These are phyloP conservation scores for Tenthredo amoena DNA, from an alignment of 2,888 invertebrate genomes.

Conservation along the genomic window DNA sequence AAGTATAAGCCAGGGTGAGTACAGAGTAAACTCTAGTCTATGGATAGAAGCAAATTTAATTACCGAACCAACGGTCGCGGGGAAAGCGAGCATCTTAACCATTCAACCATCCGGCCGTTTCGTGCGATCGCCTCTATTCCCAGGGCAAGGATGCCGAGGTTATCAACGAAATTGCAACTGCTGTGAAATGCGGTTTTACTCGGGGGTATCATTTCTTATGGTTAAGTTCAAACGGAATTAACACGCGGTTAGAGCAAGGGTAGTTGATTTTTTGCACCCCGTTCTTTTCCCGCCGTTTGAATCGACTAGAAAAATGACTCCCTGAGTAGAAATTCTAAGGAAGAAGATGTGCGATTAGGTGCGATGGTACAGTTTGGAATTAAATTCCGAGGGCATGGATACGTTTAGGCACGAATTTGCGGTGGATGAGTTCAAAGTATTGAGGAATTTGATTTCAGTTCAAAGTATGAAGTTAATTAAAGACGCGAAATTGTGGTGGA, in stretches of 20 bases:
- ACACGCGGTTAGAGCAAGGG: neutral
- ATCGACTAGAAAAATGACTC: neutral
- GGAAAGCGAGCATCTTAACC: constrained; percentile 19
- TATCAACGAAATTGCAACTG: constrained; percentile 47
- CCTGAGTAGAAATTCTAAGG: neutral
- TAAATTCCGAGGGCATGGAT: neutral
- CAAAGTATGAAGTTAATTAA: constrained; percentile 18
- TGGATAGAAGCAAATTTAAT: constrained; percentile 32
- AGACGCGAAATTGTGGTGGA: neutral
- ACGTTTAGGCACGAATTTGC: neutral
- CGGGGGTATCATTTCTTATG: constrained; percentile 19
- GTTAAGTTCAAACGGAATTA: constrained; percentile 29
- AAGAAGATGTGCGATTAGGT: neutral
- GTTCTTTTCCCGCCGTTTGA: neutral
- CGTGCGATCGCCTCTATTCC: constrained; percentile 33
- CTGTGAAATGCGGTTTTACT: neutral
- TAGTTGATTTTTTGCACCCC: neutral
- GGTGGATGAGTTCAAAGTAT: neutral
- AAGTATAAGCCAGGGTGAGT: constrained; percentile 40
- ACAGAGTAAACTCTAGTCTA: constrained; percentile 22
- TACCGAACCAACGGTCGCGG: constrained; percentile 6
- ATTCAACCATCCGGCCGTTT: constrained; percentile 34
- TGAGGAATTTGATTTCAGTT: neutral
- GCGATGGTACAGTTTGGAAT: neutral
- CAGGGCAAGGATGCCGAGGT: constrained; percentile 5